Percentiles rank a stretch among this genome's conserved stretches.
Evolutionary conservation across 1,140 invertebrate species (phyloP).

Genomic region (Homarus americanus): DNA sequence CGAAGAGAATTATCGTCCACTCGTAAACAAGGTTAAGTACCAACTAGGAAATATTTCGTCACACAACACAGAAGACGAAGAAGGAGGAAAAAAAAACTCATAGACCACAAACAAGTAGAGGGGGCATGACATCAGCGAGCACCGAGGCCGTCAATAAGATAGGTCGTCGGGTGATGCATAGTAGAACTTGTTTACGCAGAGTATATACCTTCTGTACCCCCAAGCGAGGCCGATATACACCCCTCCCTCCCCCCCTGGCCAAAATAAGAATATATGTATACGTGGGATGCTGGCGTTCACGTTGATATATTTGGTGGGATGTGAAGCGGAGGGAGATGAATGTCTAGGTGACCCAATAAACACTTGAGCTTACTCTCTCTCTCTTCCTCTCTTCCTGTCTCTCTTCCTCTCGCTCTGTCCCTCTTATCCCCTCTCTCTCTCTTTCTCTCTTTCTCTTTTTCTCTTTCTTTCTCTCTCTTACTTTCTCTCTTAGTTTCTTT

Average conservation of each 20-base stretch:
- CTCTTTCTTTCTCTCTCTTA: background rate
- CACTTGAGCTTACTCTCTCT: background rate
- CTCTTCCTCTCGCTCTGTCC: background rate
- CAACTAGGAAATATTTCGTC: background rate
- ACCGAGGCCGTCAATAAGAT: constrained; percentile 17
- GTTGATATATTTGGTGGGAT: background rate
- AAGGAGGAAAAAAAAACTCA: background rate
- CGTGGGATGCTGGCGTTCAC: background rate
- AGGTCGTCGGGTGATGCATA: constrained; percentile 17
- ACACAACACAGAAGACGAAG: background rate
- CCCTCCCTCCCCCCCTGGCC: too few species aligned
- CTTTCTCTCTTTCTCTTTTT: background rate
- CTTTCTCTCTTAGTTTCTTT: too few species aligned
- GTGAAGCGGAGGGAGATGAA: background rate
- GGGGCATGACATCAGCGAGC: constrained; percentile 20
- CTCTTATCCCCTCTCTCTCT: too few species aligned
- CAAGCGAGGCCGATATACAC: background rate
- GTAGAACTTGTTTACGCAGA: background rate
- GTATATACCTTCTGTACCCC: background rate
- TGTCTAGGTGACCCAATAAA: background rate
- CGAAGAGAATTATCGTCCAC: constrained; percentile 51
- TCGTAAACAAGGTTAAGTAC: constrained; percentile 25
- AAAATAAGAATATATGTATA: background rate
- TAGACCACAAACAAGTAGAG: constrained; percentile 40
- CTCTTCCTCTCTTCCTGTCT: too few species aligned